phyloP scores from a whole-genome alignment of 2,797 vertebrate genomes.

The Characodon lateralis region DNA sequence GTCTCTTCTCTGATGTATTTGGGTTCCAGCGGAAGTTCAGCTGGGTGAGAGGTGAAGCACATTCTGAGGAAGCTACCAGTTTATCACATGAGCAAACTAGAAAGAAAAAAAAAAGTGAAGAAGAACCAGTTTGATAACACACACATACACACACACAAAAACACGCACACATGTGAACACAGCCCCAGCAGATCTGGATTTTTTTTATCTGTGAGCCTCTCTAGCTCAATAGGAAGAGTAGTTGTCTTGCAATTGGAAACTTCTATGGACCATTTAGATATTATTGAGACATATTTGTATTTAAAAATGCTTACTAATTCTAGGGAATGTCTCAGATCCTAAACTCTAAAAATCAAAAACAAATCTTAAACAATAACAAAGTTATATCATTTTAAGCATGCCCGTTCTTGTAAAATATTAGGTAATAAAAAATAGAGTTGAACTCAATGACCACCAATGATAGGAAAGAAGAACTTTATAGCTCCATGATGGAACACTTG shows the following conservation, averaged over 20 bases:
- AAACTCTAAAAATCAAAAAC: background rate
- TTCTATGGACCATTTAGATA: no score
- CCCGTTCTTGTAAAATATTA: background rate
- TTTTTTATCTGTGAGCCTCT: background rate
- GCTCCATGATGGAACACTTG: background rate
- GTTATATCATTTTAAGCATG: background rate
- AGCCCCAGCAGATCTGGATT: no score
- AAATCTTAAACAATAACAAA: background rate
- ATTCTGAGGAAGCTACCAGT: no score
- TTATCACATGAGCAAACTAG: no score
- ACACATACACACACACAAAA: no score
- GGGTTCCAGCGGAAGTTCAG: no score
- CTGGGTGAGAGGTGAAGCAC: no score
- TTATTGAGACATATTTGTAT: background rate
- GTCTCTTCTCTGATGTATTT: no score
- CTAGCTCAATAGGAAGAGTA: background rate
- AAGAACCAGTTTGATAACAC: no score
- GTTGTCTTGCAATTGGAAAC: background rate
- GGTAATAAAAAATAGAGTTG: background rate
- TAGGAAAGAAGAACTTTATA: background rate
- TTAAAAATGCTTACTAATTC: background rate
- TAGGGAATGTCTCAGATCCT: background rate
- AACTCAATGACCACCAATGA: background rate
- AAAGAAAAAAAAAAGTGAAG: no score
- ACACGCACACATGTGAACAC: no score